Conservation (phyloP, 1,140 invertebrate species). For the Diabrotica virgifera region DNA sequence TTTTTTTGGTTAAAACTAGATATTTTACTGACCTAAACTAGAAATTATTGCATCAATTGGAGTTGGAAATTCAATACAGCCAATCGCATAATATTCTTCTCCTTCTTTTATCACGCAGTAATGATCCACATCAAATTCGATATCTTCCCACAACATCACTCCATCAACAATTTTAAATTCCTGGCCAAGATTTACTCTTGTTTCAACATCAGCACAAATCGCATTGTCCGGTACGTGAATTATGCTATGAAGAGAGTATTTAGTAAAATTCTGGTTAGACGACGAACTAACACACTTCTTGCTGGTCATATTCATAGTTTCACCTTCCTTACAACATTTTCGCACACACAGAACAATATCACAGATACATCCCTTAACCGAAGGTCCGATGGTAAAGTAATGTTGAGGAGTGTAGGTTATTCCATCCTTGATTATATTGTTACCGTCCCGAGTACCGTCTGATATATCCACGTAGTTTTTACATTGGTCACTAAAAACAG, state of each 20-base stretch:
- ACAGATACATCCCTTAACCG: constrained; percentile 29
- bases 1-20: too few relatives aligned
- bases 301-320: constrained; percentile 15
- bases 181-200: constrained; percentile 11
- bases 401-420: constrained; percentile 20
- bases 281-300: neutral
- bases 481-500: constrained; percentile 1
- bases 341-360: constrained; percentile 24
- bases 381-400: constrained; percentile 19
- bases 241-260: constrained; percentile 13
- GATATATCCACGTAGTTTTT: constrained; percentile 22
- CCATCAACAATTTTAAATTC: constrained; percentile 18
- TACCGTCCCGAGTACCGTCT: constrained; percentile 19
- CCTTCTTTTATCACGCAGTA: constrained; percentile 18
- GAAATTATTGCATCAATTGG: neutral
- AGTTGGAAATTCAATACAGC: constrained; percentile 16
- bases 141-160: constrained; percentile 13
- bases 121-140: constrained; percentile 3
- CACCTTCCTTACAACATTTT: constrained; percentile 27
- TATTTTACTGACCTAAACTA: constrained; percentile 16
- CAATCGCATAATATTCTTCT: constrained; percentile 9
- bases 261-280: neutral
- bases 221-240: constrained; percentile 20
- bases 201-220: constrained; percentile 16
- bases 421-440: constrained; percentile 26